These are phyloP conservation scores for Channa argus DNA, from an alignment of 2,113 vertebrate species.

Conservation along the genomic window DNA sequence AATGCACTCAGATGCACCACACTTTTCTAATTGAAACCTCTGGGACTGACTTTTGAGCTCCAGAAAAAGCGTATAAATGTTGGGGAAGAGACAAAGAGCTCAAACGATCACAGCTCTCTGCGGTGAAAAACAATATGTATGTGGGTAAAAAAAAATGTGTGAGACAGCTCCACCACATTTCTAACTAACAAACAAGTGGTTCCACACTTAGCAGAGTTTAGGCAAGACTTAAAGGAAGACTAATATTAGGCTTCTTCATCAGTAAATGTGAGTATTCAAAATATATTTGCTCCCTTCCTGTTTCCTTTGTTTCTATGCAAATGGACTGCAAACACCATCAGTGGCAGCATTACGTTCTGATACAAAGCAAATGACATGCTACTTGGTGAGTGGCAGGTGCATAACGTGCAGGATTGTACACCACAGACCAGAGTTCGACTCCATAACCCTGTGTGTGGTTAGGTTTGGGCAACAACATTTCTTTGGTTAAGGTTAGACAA, in stretches of 20 bases:
- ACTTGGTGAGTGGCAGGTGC: no score
- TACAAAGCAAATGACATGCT: no score
- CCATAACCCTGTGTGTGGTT: no score
- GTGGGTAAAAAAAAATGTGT: conserved; percentile 2
- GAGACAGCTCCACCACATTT: conserved; percentile 22
- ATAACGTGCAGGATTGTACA: no score
- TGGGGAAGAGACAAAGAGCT: conserved; percentile 71
- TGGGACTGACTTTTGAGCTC: conserved; percentile 79
- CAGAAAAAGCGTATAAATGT: conserved; percentile 71
- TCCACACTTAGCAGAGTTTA: conserved; percentile 14
- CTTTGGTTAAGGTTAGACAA: no score
- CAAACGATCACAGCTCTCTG: conserved; percentile 67
- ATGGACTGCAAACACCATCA: no score
- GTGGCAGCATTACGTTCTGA: no score
- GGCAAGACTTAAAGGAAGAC: conserved; percentile 3
- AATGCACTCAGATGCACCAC: conserved; percentile 74
- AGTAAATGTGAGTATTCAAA: not conserved
- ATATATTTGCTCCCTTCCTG: not conserved
- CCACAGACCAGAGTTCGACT: no score
- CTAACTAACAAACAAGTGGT: conserved; percentile 17
- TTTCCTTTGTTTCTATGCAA: no score
- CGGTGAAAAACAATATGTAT: conserved; percentile 58
- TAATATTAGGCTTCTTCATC: not conserved
- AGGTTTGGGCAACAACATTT: no score
- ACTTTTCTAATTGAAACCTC: conserved; percentile 86